phyloP scores from a whole-genome alignment of 1,140 invertebrate species.

The Oncopeltus fasciatus region DNA sequence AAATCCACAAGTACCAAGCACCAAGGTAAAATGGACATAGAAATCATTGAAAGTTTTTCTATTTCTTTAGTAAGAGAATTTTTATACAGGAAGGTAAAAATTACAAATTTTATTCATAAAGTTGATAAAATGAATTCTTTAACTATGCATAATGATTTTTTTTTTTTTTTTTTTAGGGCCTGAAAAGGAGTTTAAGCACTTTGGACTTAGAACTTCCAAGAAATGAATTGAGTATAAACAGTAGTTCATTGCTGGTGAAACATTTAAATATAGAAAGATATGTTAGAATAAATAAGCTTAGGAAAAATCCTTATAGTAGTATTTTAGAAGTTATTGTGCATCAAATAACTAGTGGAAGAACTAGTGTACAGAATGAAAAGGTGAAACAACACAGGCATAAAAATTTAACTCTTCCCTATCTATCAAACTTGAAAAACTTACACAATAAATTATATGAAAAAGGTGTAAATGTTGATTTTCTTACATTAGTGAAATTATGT shows the following conservation, averaged over 20 bases:
- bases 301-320: not conserved
- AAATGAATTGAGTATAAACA: slow-evolving; percentile 11
- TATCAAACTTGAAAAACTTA: not conserved
- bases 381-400: not conserved
- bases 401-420: not conserved
- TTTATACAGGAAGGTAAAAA: slow-evolving; percentile 20
- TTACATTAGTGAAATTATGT: slow-evolving; percentile 1
- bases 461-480: slow-evolving; percentile 8
- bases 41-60: slow-evolving; percentile 13
- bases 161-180: slow-evolving; percentile 17
- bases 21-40: not conserved
- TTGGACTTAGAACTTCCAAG: slow-evolving; percentile 20
- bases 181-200: slow-evolving; percentile 14
- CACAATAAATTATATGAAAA: slow-evolving; percentile 3
- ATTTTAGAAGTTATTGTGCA: slow-evolving; percentile 14
- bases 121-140: not conserved
- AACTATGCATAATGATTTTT: not conserved
- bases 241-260: slow-evolving; percentile 8
- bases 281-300: not conserved
- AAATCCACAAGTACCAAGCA: slow-evolving; percentile 12
- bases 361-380: not conserved
- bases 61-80: slow-evolving; percentile 22
- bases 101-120: not conserved
- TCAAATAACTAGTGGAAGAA: not conserved
- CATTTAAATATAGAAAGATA: slow-evolving; percentile 9